Evolutionary conservation across 2,888 invertebrate species (phyloP), one percentile per base, ranked within the genome.

Genomic region (Ophion costatus): DNA sequence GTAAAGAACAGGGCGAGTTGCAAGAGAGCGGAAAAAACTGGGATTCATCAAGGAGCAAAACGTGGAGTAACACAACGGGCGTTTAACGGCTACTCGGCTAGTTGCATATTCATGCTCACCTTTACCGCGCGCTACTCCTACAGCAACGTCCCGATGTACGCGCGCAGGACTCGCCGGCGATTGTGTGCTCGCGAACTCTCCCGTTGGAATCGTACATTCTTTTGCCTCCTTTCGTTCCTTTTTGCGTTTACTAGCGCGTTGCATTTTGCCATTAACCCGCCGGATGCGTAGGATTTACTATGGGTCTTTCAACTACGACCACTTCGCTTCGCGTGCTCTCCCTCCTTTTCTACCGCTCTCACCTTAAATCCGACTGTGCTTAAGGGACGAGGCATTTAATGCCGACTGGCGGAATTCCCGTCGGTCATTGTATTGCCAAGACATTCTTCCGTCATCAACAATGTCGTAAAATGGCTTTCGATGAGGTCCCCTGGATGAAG

Each of bases 101-200:
- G 90, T 91, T 91, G 91, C 90, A 91, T 91, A 91, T 91, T 91
- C 91, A 91, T 91, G 90, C 87, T 88, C 88, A 88, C 88, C 89
- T 89, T 89, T 88, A 88, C 84, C 14, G 51, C 75, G 73, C 86
- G 88, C 81, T 75, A 42, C 38, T 73, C 24, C 61, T 63, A 20
- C 66, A 73, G 22, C 59, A 73, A 24, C 10, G 42, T 51, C 29
- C 22, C 61, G 20, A 22, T 70, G 42, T 74, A 33, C 45, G 74
- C 42, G 74, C 17, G 9, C 42, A 59, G 45, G 75, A 51, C 9
- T 69, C 20, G n/a, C 33, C 45, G 33, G 56, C 69, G 45, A 78
- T 45, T 59, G 45, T 69, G 56, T 87, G 89, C 85, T 86, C 88
- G 38, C 33, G 11, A 29, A 57, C 90, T 84, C 88, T 70, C 86